These are phyloP conservation scores for Picus viridis DNA, from an alignment of 2,797 vertebrate species.

Conservation along the genomic window DNA sequence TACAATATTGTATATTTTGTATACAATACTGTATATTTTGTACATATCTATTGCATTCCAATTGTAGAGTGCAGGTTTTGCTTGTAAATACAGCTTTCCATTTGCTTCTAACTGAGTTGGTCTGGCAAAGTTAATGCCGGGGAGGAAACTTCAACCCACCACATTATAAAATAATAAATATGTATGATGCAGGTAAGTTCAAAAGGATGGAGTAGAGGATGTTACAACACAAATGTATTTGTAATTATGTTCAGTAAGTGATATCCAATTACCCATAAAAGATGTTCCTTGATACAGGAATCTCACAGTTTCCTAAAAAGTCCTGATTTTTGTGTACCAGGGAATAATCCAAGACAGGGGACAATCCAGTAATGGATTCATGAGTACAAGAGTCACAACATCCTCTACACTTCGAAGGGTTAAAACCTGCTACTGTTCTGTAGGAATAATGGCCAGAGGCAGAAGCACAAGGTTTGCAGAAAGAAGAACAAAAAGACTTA, in stretches of 20 bases:
- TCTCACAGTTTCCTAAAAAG: not conserved
- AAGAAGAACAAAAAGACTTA: not conserved
- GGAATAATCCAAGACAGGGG: not conserved
- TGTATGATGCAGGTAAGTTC: not conserved
- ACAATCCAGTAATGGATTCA: not conserved
- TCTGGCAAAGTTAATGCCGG: too few species aligned
- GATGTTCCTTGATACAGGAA: not conserved
- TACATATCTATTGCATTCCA: too few species aligned
- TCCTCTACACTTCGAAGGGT: not conserved
- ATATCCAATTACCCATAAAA: constrained; percentile 8
- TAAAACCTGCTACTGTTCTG: not conserved
- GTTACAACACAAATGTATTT: not conserved
- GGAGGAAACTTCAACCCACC: too few species aligned
- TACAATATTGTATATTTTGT: too few species aligned
- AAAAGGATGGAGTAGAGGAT: constrained; percentile 1
- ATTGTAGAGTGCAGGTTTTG: too few species aligned
- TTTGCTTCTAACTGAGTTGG: too few species aligned
- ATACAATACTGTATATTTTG: too few species aligned
- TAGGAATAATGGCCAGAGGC: not conserved
- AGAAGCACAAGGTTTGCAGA: not conserved
- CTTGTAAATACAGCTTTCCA: too few species aligned
- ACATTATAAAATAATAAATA: not conserved
- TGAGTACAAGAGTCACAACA: not conserved
- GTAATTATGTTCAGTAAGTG: not conserved
- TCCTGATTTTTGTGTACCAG: not conserved